Evolutionary conservation across 2,797 vertebrate genomes (phyloP).

Genomic region (Schizothorax lantsangensis): DNA sequence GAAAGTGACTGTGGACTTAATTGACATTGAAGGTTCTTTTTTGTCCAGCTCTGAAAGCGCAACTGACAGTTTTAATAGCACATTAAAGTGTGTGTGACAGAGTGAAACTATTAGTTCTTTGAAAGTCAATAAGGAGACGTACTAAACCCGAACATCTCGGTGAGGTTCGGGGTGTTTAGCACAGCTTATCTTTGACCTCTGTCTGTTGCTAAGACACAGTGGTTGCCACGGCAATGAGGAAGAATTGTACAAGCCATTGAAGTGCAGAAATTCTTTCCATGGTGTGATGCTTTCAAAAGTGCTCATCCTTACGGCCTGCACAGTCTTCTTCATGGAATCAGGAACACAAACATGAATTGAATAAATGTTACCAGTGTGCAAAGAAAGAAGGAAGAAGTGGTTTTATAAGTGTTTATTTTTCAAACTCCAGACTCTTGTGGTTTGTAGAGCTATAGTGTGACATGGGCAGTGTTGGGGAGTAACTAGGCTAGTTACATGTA

Average conservation of each 20-base stretch:
- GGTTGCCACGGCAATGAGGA: slow-evolving; percentile 51
- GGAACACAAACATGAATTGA: not conserved
- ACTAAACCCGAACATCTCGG: not conserved
- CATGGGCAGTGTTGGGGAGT: too few species aligned
- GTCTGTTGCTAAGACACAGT: slow-evolving; percentile 49
- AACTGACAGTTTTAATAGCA: not conserved
- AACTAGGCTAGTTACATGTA: too few species aligned
- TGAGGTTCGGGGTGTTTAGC: slow-evolving; percentile 35
- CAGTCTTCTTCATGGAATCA: not conserved
- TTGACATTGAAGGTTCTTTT: not conserved
- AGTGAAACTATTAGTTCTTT: not conserved
- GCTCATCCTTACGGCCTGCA: slow-evolving; percentile 6
- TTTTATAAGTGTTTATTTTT: slow-evolving; percentile 9
- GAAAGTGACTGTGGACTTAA: not conserved
- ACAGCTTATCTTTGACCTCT: slow-evolving; percentile 49
- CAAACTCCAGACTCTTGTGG: not conserved
- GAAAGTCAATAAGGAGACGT: not conserved
- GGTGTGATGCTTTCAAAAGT: not conserved
- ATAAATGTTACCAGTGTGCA: slow-evolving; percentile 1
- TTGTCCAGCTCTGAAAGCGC: not conserved
- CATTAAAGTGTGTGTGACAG: not conserved
- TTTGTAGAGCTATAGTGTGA: not conserved
- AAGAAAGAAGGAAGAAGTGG: not conserved
- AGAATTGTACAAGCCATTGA: slow-evolving; percentile 26
- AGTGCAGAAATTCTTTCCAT: slow-evolving; percentile 18